phyloP scores from a whole-genome alignment of 2,113 vertebrate genomes.

The Nasalis larvatus region DNA sequence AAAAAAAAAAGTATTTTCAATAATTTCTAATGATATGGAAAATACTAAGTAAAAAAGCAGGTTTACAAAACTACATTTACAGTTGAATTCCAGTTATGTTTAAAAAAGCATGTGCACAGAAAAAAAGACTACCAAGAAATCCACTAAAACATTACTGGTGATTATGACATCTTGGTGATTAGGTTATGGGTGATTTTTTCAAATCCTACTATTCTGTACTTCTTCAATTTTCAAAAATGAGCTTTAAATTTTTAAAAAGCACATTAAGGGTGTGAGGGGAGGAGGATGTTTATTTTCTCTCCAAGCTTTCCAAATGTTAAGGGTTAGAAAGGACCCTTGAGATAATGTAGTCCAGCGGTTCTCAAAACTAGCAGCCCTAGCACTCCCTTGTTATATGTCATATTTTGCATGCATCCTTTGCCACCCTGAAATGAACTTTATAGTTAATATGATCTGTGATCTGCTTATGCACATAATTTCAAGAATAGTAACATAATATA shows the following conservation, averaged over 20 bases:
- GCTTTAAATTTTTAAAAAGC: constrained; percentile 32
- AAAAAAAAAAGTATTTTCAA: constrained; percentile 12
- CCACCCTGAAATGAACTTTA: constrained; percentile 41
- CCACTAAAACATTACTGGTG: background rate
- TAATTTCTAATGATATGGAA: constrained; percentile 31
- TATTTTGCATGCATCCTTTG: background rate
- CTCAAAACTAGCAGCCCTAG: background rate
- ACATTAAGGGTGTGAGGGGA: background rate
- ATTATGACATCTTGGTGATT: constrained; percentile 1
- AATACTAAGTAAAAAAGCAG: constrained; percentile 34
- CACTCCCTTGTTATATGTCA: background rate
- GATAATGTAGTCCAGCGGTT: constrained; percentile 11
- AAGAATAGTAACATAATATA: background rate
- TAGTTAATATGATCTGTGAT: constrained; percentile 31
- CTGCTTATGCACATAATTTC: background rate
- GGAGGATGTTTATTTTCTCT: background rate
- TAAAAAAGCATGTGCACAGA: background rate
- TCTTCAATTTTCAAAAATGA: constrained; percentile 30
- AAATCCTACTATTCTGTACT: background rate
- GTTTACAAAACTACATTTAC: constrained; percentile 21
- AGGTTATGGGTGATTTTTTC: background rate
- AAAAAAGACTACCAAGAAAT: constrained; percentile 28
- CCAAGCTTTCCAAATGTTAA: constrained; percentile 39
- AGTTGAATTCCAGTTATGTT: constrained; percentile 35
- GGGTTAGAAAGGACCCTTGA: constrained; percentile 45